A percentile compares a stretch with the other conserved stretches of the same genome.
These are phyloP conservation scores for Phenganax marumi DNA, from an alignment of 92 coral and sea anemone species.

Conservation along the genomic window DNA sequence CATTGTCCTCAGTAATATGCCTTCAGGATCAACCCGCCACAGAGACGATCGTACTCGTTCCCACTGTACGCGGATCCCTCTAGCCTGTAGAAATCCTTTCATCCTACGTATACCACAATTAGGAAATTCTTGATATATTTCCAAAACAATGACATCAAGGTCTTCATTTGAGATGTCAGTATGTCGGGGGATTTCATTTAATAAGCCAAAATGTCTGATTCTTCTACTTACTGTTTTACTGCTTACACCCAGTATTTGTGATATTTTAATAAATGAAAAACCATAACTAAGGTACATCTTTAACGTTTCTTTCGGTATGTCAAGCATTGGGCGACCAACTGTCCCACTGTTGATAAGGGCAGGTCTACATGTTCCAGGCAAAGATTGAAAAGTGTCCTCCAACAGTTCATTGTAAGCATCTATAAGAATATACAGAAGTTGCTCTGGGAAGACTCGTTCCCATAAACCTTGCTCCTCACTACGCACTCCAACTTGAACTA, in stretches of 20 bases:
- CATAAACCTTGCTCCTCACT: slow-evolving; percentile 47
- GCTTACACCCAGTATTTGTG: slow-evolving; percentile 38
- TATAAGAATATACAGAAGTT: slow-evolving; percentile 38
- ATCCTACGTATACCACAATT: slow-evolving; percentile 59
- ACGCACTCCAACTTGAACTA: slow-evolving; percentile 29
- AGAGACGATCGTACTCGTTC: slow-evolving; percentile 36
- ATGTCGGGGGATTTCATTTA: slow-evolving; percentile 21
- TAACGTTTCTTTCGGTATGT: slow-evolving; percentile 48
- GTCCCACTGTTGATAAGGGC: neutral
- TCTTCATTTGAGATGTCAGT: slow-evolving; percentile 36
- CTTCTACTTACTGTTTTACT: slow-evolving; percentile 46
- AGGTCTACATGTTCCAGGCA: slow-evolving; percentile 7
- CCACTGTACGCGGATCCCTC: slow-evolving; percentile 42
- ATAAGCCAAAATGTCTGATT: slow-evolving; percentile 33
- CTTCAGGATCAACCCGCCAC: slow-evolving; percentile 51
- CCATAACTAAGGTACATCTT: slow-evolving; percentile 42
- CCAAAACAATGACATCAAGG: slow-evolving; percentile 34
- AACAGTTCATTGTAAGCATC: slow-evolving; percentile 20
- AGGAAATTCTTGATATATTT: slow-evolving; percentile 30
- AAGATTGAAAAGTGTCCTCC: slow-evolving; percentile 15
- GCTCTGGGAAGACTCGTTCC: slow-evolving; percentile 38
- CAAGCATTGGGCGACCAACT: slow-evolving; percentile 44
- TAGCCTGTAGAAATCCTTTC: slow-evolving; percentile 50
- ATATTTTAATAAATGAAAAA: slow-evolving; percentile 36
- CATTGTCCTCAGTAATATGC: slow-evolving; percentile 48